Evolutionary conservation across 2,888 invertebrate species (phyloP).

Genomic region (Cybosia mesomella): DNA sequence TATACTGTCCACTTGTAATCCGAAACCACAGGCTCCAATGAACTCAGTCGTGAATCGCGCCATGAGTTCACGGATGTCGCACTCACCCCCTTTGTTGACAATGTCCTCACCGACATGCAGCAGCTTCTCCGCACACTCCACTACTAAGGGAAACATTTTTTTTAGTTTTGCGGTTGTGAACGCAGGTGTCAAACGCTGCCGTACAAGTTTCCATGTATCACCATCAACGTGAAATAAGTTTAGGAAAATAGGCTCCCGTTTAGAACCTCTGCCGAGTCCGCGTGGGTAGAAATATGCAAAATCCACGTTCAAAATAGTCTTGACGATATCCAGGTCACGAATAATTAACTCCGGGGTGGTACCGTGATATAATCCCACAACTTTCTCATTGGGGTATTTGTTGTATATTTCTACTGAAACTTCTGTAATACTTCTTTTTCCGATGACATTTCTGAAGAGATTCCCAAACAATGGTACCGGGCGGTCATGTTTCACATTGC

Average conservation of each 20-base stretch:
- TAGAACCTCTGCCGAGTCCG: constrained; percentile 59
- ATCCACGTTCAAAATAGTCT: constrained; percentile 63
- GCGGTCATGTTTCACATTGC: constrained; percentile 66
- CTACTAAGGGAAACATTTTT: constrained; percentile 75
- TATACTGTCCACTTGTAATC: constrained; percentile 65
- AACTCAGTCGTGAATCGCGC: constrained; percentile 71
- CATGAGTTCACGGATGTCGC: constrained; percentile 66
- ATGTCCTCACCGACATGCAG: constrained; percentile 55
- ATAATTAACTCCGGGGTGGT: constrained; percentile 67
- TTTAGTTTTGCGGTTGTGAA: constrained; percentile 74
- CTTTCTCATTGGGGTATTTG: constrained; percentile 69
- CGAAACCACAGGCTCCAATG: constrained; percentile 71
- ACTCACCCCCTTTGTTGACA: constrained; percentile 57
- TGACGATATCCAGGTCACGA: constrained; percentile 67
- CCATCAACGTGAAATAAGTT: constrained; percentile 72
- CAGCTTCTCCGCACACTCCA: constrained; percentile 69
- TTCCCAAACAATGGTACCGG: constrained; percentile 70
- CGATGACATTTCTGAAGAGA: constrained; percentile 58
- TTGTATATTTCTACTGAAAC: constrained; percentile 62
- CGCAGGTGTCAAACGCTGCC: constrained; percentile 72
- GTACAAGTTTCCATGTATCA: constrained; percentile 71
- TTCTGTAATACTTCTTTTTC: constrained; percentile 58
- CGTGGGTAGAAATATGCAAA: constrained; percentile 67
- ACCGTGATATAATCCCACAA: constrained; percentile 70
- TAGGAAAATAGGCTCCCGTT: constrained; percentile 60